Evolutionary conservation across 1,140 invertebrate species (phyloP).

Genomic region (Drosophila trapezifrons): DNA sequence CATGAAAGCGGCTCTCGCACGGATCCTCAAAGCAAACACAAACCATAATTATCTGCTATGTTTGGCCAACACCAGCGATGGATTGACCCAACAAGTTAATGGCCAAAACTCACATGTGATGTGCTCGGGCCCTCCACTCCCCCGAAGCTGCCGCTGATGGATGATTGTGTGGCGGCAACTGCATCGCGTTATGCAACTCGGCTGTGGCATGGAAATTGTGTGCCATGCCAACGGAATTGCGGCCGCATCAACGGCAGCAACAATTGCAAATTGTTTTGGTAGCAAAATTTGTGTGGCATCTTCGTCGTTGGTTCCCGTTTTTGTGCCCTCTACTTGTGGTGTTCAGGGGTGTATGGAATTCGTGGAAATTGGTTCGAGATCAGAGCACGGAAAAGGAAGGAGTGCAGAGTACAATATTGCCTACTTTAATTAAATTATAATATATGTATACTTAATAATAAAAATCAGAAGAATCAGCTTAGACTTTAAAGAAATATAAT

Average conservation of each 20-base stretch:
- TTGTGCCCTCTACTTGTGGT: background rate
- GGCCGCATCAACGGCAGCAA: constrained; percentile 62
- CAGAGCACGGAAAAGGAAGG: too few species aligned
- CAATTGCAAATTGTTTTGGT: constrained; percentile 78
- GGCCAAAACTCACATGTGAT: constrained; percentile 48
- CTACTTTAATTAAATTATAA: too few species aligned
- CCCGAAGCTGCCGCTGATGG: constrained; percentile 19
- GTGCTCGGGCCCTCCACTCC: constrained; percentile 6
- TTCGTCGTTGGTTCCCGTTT: constrained; percentile 16
- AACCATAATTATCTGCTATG: constrained; percentile 45
- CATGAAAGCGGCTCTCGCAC: constrained; percentile 31
- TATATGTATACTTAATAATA: too few species aligned
- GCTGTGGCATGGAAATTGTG: constrained; percentile 55
- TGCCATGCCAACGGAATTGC: constrained; percentile 69
- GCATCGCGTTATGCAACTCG: constrained; percentile 58
- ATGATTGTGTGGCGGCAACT: constrained; percentile 46
- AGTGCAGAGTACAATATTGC: too few species aligned
- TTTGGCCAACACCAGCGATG: constrained; percentile 45
- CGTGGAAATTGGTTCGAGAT: too few species aligned
- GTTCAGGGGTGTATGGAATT: too few species aligned
- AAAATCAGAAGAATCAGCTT: too few species aligned
- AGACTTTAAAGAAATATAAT: too few species aligned
- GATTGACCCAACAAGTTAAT: constrained; percentile 60
- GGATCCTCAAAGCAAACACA: constrained; percentile 18
- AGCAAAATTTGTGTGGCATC: constrained; percentile 61